These are phyloP conservation scores for Apis mellifera DNA, from an alignment of 1,140 invertebrate species.

Conservation along the genomic window Amel_HAv3.1 CM009944.2:9098001-9098500, in stretches of 20 bases:
- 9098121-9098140: slow-evolving; percentile 9
- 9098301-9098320: slow-evolving; percentile 32
- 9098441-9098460: not conserved
- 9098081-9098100: slow-evolving; percentile 21
- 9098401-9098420: slow-evolving; percentile 30
- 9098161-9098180: slow-evolving; percentile 6
- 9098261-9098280: not conserved
- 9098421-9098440: slow-evolving; percentile 24
- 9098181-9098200: slow-evolving; percentile 24
- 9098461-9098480: too few relatives aligned
- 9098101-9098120: slow-evolving; percentile 5
- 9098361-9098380: slow-evolving; percentile 33
- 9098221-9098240: not conserved
- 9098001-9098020: slow-evolving; percentile 24
- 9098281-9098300: slow-evolving; percentile 13
- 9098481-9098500: too few relatives aligned
- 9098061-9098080: slow-evolving; percentile 23
- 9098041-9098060: slow-evolving; percentile 1
- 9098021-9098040: slow-evolving; percentile 18
- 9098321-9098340: slow-evolving; percentile 38
- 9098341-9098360: slow-evolving; percentile 35
- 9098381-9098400: slow-evolving; percentile 33
- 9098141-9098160: not conserved
- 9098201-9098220: not conserved
- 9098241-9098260: not conserved